A percentile compares a stretch with the other conserved stretches of the same genome.
phyloP scores from a whole-genome alignment of 2,113 vertebrate species.

The Misgurnus anguillicaudatus region DNA sequence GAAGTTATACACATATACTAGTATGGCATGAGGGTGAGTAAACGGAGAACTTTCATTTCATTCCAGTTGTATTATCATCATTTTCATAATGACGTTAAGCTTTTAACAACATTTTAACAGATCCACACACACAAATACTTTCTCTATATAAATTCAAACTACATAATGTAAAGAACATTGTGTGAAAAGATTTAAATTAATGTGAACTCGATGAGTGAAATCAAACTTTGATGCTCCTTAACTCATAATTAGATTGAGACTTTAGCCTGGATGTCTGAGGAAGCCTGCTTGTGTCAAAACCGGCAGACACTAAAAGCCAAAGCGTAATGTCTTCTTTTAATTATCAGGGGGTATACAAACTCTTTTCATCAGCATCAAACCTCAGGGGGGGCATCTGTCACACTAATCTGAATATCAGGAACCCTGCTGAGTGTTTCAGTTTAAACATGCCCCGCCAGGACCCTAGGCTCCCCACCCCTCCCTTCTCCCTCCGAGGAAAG shows the following conservation, averaged over 20 bases:
- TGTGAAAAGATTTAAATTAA: no score
- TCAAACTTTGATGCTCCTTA: no score
- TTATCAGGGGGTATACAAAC: slow-evolving; percentile 50
- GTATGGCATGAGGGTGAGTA: no score
- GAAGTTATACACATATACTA: no score
- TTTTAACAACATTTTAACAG: no score
- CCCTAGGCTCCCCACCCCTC: slow-evolving; percentile 25
- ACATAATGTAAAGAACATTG: not conserved
- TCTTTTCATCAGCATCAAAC: slow-evolving; percentile 58
- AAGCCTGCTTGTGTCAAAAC: slow-evolving; percentile 7
- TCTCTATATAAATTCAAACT: no score
- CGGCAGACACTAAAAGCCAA: not conserved
- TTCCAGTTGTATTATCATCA: no score
- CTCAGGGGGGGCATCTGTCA: slow-evolving; percentile 52
- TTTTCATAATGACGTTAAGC: no score
- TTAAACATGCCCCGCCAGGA: slow-evolving; percentile 55
- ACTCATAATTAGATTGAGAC: no score
- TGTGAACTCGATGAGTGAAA: no score
- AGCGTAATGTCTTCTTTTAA: slow-evolving; percentile 39
- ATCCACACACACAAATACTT: no score
- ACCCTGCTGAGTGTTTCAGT: slow-evolving; percentile 57
- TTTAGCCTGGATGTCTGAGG: not conserved
- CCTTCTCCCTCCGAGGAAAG: slow-evolving; percentile 8
- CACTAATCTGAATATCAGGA: slow-evolving; percentile 59
- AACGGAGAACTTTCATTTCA: no score